Conservation (phyloP, 2,113 vertebrate species). For the Pseudonaja textilis region DNA sequence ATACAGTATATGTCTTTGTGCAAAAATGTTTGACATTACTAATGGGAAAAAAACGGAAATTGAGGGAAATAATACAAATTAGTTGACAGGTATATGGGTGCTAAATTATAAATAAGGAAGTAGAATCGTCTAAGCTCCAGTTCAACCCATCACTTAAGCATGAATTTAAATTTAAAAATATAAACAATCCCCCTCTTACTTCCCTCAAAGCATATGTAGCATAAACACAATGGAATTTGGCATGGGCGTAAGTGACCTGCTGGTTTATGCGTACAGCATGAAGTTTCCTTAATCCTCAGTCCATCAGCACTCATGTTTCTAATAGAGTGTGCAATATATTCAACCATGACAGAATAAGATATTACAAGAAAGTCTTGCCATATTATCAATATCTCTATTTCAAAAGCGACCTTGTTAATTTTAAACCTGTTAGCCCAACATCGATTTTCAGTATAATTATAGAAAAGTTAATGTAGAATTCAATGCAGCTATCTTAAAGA, state of each 20-base stretch:
- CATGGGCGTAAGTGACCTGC: background rate
- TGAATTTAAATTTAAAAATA: background rate
- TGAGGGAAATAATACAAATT: background rate
- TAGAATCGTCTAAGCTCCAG: background rate
- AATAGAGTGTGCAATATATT: background rate
- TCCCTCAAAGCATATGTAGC: background rate
- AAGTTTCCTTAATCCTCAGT: slow-evolving; percentile 9
- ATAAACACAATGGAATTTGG: background rate
- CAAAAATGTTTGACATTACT: background rate
- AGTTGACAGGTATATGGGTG: background rate
- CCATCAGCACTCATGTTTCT: slow-evolving; percentile 3
- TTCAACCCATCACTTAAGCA: background rate
- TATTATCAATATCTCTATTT: slow-evolving; percentile 11
- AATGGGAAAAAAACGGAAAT: background rate
- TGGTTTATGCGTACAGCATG: slow-evolving; percentile 7
- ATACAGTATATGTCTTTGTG: background rate
- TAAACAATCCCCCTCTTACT: background rate
- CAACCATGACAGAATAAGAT: slow-evolving; percentile 24
- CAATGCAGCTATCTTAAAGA: background rate
- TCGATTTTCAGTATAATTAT: background rate
- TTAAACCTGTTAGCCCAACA: background rate
- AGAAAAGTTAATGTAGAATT: background rate
- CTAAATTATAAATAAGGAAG: background rate
- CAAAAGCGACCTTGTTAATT: slow-evolving; percentile 18
- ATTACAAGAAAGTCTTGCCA: slow-evolving; percentile 23